Evolutionary conservation across 2,113 vertebrate species (phyloP), one percentile per base, ranked within the genome.

Genomic region (Triplophysa rosa): DNA sequence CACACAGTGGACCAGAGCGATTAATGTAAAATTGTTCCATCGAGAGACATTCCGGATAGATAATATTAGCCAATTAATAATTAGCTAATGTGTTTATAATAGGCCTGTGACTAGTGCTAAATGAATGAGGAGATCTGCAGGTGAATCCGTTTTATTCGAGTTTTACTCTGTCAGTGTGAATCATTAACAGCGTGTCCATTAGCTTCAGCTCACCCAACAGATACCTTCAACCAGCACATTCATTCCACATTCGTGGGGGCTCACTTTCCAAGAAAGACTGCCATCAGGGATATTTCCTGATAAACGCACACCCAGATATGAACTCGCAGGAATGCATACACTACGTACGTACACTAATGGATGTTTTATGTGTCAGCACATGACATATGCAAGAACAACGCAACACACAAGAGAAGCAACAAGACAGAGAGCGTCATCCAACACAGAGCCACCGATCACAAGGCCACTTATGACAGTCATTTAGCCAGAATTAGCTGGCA

Each of bases 401-500:
- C 62, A 78, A 73, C 74, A 83, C 77, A 62, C 62, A 33, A 83
- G 61, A 52, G 19, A 47, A 71, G 79, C 62, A 62, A 62, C 76
- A 65, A 76, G 71, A 70, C 42, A 59, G 56, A 7, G 16, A 4
- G 58, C 54, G 71, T 58, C 79, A 81, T 78, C 68, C 67, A 77
- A 81, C 37, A 33, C 79, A 19, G 59, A 65, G 64, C 65, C 80
- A 72, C 37, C 70, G n/a, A 65, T 3, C 73, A 77, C 73, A 74
- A 80, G 82, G 61, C 67, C 70, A 37, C 65, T 66, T 79, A 75
- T 66, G 80, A 66, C 83, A 81, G 58, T 37, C 70, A 82, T 84
- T 81, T 84, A 81, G 73, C 75, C 80, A 84, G 75, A 84, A 84
- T 84, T 84, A 84, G 80, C 70, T 63, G 56, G 79, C 79, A 84